These are phyloP conservation scores for Zeugodacus cucurbitae DNA, from an alignment of 1,140 invertebrate genomes.

Conservation along the genomic window DNA sequence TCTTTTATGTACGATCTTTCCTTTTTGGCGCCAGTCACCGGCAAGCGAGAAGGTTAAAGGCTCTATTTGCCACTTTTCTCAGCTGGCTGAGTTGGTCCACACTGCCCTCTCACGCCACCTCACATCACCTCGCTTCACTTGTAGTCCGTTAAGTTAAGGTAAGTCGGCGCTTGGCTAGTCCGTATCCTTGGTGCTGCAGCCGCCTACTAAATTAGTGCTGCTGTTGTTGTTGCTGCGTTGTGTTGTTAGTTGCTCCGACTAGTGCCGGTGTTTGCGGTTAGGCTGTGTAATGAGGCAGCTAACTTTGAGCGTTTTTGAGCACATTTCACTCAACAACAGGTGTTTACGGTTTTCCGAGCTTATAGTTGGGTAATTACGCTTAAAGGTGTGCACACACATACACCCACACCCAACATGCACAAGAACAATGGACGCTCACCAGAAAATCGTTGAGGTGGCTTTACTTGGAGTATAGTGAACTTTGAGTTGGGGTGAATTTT, in stretches of 20 bases:
- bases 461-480: no score
- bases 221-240: no score
- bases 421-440: no score
- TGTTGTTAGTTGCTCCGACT: neutral
- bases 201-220: no score
- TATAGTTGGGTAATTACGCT: neutral
- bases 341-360: neutral
- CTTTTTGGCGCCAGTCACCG: neutral
- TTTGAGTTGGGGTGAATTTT: no score
- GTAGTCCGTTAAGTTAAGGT: no score
- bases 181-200: no score
- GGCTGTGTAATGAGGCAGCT: conserved; percentile 8
- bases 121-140: neutral
- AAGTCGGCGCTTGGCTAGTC: no score
- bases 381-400: neutral
- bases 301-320: neutral
- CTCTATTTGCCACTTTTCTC: neutral
- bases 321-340: conserved; percentile 17
- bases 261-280: neutral
- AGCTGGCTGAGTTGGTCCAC: neutral
- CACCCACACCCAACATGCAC: no score
- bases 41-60: neutral
- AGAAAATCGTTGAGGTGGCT: no score
- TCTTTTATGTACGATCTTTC: neutral
- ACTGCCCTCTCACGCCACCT: no score